Conservation (phyloP, 2,888 invertebrate species). For the Tenthredo notha region DNA sequence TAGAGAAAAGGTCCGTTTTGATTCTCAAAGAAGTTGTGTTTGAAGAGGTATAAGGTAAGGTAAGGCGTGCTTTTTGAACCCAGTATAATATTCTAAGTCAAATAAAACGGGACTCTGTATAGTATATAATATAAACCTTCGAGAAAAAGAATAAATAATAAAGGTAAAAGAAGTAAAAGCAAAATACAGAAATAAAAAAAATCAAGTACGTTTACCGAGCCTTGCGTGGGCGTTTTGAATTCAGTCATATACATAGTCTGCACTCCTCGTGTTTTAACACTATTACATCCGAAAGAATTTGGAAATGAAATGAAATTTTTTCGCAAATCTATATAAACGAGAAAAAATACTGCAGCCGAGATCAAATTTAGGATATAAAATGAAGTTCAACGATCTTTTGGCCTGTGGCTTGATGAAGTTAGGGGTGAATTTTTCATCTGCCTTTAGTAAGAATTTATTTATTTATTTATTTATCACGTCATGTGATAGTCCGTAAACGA, state of each 20-base stretch:
- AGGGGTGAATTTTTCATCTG: no score
- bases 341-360: not conserved
- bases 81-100: not conserved
- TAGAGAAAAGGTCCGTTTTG: slow-evolving; percentile 33
- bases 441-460: not conserved
- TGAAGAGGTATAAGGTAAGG: not conserved
- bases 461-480: not conserved
- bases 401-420: no score
- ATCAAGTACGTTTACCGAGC: slow-evolving; percentile 21
- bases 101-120: not conserved
- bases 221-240: not conserved
- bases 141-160: not conserved
- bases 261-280: no score
- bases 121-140: not conserved
- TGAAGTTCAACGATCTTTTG: not conserved
- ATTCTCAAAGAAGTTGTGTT: slow-evolving; percentile 18
- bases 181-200: not conserved
- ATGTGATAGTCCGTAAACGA: not conserved
- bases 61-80: slow-evolving; percentile 7
- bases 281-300: not conserved
- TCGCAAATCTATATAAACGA: not conserved
- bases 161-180: not conserved
- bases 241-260: not conserved
- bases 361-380: not conserved
- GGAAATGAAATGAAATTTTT: not conserved